These are phyloP conservation scores for Scolanthus callimorphus DNA, from an alignment of 92 coral and sea anemone genomes.

Conservation along the genomic window DNA sequence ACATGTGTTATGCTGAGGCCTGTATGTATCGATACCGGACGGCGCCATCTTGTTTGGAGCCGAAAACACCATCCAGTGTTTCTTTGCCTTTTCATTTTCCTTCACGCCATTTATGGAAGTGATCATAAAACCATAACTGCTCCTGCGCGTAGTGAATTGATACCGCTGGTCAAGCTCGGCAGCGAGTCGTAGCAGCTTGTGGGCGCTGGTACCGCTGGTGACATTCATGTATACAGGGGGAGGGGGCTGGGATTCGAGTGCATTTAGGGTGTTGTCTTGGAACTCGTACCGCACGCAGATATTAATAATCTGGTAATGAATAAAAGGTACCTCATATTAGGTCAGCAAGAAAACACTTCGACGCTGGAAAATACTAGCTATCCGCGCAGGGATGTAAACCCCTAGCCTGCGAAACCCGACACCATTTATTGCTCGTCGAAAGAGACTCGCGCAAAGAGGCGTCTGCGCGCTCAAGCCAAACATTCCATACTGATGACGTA, in stretches of 20 bases:
- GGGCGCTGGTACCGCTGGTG: conserved; percentile 47
- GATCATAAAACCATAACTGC: conserved; percentile 47
- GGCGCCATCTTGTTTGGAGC: conserved; percentile 33
- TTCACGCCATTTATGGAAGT: conserved; percentile 42
- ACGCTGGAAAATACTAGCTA: too few relatives aligned
- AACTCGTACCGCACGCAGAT: conserved; percentile 59
- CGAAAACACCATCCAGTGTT: conserved; percentile 65
- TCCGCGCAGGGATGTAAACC: too few relatives aligned
- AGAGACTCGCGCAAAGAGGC: too few relatives aligned
- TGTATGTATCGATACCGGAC: conserved; percentile 62
- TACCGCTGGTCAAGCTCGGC: conserved; percentile 37
- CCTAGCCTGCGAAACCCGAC: too few relatives aligned
- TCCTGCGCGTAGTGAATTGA: conserved; percentile 8
- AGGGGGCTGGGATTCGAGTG: conserved; percentile 8
- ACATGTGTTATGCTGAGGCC: conserved; percentile 52
- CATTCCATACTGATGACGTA: too few relatives aligned
- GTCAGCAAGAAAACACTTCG: too few relatives aligned
- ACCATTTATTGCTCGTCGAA: too few relatives aligned
- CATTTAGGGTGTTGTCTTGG: conserved; percentile 2
- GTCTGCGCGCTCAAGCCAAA: too few relatives aligned
- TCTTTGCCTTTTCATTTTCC: conserved; percentile 7
- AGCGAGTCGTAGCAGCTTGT: conserved; percentile 51
- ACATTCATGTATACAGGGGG: conserved; percentile 26
- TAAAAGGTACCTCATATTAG: too few relatives aligned
- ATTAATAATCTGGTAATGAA: conserved; percentile 34